These are phyloP conservation scores for Sebastes cheni DNA, from an alignment of 2,797 vertebrate species.

Conservation along the genomic window DNA sequence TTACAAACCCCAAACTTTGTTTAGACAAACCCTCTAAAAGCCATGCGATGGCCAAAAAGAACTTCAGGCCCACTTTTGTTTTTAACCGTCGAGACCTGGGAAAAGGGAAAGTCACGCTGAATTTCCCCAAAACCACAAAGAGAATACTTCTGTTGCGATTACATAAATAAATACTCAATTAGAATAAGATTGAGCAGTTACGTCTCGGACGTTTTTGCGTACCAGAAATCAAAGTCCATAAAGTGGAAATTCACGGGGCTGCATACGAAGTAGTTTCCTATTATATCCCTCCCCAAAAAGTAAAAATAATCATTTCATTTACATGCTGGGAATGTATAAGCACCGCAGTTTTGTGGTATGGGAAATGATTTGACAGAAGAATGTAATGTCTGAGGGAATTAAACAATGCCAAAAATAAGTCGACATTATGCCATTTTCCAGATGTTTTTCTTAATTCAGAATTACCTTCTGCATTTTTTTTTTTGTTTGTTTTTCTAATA, in stretches of 20 bases:
- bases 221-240: constrained; percentile 66
- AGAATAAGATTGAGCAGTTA: constrained; percentile 66
- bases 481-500: not conserved
- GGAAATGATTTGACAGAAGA: constrained; percentile 48
- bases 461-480: constrained; percentile 12
- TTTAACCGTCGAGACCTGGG: constrained; percentile 73
- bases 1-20: constrained; percentile 84
- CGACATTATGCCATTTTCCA: constrained; percentile 1
- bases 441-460: constrained; percentile 14
- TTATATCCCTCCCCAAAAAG: constrained; percentile 34
- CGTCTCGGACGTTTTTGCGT: constrained; percentile 59
- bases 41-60: constrained; percentile 73
- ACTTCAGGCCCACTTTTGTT: constrained; percentile 70
- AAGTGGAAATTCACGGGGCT: constrained; percentile 61
- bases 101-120: constrained; percentile 67
- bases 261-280: constrained; percentile 59
- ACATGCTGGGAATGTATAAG: constrained; percentile 47
- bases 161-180: constrained; percentile 80
- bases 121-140: constrained; percentile 73
- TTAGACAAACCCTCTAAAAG: constrained; percentile 84
- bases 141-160: constrained; percentile 64
- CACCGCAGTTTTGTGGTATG: constrained; percentile 28
- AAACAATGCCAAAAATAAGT: not conserved
- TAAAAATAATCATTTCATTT: constrained; percentile 71
- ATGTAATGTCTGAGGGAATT: constrained; percentile 15